Evolutionary conservation across 2,113 vertebrate species (phyloP).

Genomic region (Pandion haliaetus): DNA sequence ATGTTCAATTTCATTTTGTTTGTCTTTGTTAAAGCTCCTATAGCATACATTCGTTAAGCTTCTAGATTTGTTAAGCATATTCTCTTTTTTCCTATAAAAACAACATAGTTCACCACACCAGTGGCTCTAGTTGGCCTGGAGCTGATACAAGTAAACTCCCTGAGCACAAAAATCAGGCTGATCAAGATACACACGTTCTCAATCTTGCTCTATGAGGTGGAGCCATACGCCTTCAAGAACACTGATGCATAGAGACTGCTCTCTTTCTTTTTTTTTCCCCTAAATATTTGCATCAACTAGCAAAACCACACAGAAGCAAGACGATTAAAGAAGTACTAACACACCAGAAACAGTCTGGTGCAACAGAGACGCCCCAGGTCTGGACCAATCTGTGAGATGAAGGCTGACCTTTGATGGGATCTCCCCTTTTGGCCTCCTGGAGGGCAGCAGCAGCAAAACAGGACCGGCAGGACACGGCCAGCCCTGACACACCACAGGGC

Average conservation of each 20-base stretch:
- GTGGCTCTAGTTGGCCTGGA: neutral
- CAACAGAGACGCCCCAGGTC: neutral
- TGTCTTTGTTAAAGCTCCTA: neutral
- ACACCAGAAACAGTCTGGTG: neutral
- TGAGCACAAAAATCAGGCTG: slow-evolving; percentile 15
- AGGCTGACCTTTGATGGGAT: neutral
- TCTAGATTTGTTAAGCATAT: neutral
- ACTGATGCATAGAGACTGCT: neutral
- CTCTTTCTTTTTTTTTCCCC: neutral
- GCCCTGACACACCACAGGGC: neutral
- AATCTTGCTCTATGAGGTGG: neutral
- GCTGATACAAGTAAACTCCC: neutral
- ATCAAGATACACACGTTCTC: neutral
- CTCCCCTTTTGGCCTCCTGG: neutral
- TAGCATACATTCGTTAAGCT: neutral
- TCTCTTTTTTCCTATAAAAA: neutral
- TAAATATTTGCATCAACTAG: neutral
- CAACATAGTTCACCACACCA: neutral
- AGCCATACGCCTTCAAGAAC: neutral
- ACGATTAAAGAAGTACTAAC: neutral
- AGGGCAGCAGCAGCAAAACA: neutral
- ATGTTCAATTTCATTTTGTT: neutral
- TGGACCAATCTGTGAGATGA: neutral
- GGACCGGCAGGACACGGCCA: neutral
- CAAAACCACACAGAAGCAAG: neutral